These are phyloP conservation scores for Platerodrilus igneus DNA, from an alignment of 2,888 invertebrate genomes.

Conservation along the genomic window DNA sequence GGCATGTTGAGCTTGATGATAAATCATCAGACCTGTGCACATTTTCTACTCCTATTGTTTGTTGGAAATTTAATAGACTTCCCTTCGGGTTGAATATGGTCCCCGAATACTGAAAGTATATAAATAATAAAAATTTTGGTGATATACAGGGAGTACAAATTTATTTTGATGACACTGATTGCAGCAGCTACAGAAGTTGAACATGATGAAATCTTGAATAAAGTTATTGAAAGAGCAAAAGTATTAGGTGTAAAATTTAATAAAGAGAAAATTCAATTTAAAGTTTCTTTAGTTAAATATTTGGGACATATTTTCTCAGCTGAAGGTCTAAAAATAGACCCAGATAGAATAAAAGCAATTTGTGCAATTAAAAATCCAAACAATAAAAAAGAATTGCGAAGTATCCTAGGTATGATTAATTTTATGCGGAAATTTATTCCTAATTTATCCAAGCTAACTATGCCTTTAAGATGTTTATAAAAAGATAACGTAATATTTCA, in stretches of 20 bases:
- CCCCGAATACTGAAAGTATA: constrained; percentile 37
- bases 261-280: constrained; percentile 31
- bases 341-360: constrained; percentile 19
- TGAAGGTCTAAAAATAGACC: constrained; percentile 21
- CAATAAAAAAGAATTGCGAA: constrained; percentile 13
- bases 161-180: constrained; percentile 35
- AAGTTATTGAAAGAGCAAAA: constrained; percentile 29
- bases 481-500: constrained; percentile 17
- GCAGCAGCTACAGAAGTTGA: constrained; percentile 19
- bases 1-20: constrained; percentile 11
- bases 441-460: constrained; percentile 22
- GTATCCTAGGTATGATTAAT: constrained; percentile 24
- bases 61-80: constrained; percentile 26
- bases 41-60: constrained; percentile 35
- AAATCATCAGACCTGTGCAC: constrained; percentile 20
- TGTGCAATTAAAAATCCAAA: constrained; percentile 17
- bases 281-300: constrained; percentile 29
- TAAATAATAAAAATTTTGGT: constrained; percentile 37
- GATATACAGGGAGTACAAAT: constrained; percentile 33
- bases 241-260: constrained; percentile 34
- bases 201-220: constrained; percentile 29
- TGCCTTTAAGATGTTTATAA: constrained; percentile 24
- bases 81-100: constrained; percentile 20
- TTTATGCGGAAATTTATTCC: constrained; percentile 22
- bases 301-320: constrained; percentile 27